Conservation (phyloP, 2,113 vertebrate genomes). For the Galeopterus variegatus region DNA sequence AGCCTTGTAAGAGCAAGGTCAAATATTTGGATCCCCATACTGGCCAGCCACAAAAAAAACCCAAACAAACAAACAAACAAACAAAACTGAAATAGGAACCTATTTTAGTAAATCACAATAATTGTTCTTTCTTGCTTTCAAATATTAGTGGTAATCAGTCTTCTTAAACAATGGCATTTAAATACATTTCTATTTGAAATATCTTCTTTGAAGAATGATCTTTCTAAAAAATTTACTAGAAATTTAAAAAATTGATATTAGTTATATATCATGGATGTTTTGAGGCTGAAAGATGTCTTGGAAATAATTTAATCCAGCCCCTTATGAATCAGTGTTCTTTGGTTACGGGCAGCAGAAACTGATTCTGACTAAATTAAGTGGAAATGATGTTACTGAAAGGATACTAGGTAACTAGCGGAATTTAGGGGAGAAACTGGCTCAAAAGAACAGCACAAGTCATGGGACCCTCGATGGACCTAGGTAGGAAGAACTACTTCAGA, state of each 20-base stretch:
- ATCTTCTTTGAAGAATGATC: constrained; percentile 3
- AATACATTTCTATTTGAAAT: constrained; percentile 43
- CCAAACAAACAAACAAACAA: too few species aligned
- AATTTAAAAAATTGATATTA: neutral
- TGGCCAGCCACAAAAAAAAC: too few species aligned
- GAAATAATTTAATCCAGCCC: neutral
- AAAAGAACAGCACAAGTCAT: neutral
- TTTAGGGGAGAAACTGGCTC: neutral
- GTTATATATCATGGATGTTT: constrained; percentile 12
- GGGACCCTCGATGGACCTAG: too few species aligned
- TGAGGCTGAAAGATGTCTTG: constrained; percentile 26
- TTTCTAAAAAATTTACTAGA: constrained; percentile 49
- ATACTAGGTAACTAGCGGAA: neutral
- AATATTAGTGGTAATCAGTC: neutral
- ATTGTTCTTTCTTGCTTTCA: neutral
- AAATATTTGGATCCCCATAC: too few species aligned
- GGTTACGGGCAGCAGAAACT: neutral
- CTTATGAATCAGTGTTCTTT: neutral
- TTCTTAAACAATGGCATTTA: neutral
- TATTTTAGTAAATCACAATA: neutral
- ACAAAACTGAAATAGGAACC: too few species aligned
- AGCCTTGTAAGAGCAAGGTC: too few species aligned
- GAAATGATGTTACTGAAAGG: neutral
- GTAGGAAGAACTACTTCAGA: neutral
- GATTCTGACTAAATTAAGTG: neutral